Base-by-base conservation (phyloP, 2,888 invertebrate species). In the Lithophane ornitopus region DNA sequence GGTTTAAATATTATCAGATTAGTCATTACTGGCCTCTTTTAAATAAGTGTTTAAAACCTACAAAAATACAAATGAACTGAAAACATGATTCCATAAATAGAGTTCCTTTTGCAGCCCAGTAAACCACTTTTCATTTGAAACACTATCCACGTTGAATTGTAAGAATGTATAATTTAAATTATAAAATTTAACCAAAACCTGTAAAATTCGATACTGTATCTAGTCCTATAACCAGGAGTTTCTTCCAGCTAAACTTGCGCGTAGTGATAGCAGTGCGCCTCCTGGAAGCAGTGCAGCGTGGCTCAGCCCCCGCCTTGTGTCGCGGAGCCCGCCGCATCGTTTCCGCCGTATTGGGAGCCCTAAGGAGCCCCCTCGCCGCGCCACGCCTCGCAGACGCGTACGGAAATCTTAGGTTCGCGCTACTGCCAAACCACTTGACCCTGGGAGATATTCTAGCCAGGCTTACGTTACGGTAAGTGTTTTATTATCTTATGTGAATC, bases 341-440 rank as follows among this genome's bases (percentile, higher is more conserved):
- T 86, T 71, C 82, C 9, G 92, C 95, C 6, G 92, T 98, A 78
- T 94, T 98, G 70, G 97, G 95, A 68, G 97, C 98, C 79, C 95
- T 98, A 82, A 97, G 97, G 71, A 98, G 98, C 34, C 98, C 98
- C 0, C 94, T 99, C 58, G 98, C 98, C 12, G 98, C 98, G 12
- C 97, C 98, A 1, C 94, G 73, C 6, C 70, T 80, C 0, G 74
- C 96, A 22, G 94, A 98, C 78, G 97, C 97, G 11, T 95, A 97
- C 76, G 94, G 97, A 16, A 94, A 96, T 62, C 95, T 99, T 66
- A 97, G 97, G 12, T 91, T 90, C 63, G 93, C 93, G 59, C 91
- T 95, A 89, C 91, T 94, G 87, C 94, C 94, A 26, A 89, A 93
- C 6, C 92, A 96, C 63, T 85, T 92, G 6, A 92, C 94, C 58